A percentile compares a stretch with the other conserved stretches of the same genome.
Evolutionary conservation across 1,140 invertebrate species (phyloP).

Genomic region (Drosophila quadrilineata): DNA sequence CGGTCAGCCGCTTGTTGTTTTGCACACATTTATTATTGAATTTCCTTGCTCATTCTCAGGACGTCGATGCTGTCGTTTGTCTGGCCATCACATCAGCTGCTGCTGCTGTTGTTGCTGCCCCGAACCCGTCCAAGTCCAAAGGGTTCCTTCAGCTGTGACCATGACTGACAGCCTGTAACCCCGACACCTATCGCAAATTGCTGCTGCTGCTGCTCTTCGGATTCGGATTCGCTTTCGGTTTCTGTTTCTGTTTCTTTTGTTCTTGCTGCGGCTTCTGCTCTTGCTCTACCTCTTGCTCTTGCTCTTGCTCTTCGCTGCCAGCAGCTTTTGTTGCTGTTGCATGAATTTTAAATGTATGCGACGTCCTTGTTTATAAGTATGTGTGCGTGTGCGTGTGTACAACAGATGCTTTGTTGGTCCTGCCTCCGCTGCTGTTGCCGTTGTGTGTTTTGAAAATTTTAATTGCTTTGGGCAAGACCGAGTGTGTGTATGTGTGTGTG

Average conservation of each 20-base stretch:
- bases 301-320: not conserved
- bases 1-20: not conserved
- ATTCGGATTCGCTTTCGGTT: too few relatives aligned
- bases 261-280: not conserved
- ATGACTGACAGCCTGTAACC: constrained; percentile 60
- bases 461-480: constrained; percentile 55
- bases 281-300: constrained; percentile 5
- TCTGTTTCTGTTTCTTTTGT: not conserved
- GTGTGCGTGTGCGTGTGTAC: constrained; percentile 18
- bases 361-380: constrained; percentile 38
- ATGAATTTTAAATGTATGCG: constrained; percentile 46
- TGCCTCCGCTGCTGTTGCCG: not conserved
- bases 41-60: constrained; percentile 28
- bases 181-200: constrained; percentile 37
- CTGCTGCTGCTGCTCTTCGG: not conserved
- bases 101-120: too few relatives aligned
- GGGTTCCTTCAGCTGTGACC: constrained; percentile 53
- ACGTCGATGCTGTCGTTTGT: constrained; percentile 6
- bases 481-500: too few relatives aligned
- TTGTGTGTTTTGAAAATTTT: constrained; percentile 45
- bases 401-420: constrained; percentile 26
- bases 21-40: constrained; percentile 50
- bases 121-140: too few relatives aligned
- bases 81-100: constrained; percentile 46
- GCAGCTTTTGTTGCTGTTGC: constrained; percentile 17